A percentile compares a stretch with the other conserved stretches of the same genome.
phyloP scores from a whole-genome alignment of 2,113 vertebrate species.

The Pedetes capensis region DNA sequence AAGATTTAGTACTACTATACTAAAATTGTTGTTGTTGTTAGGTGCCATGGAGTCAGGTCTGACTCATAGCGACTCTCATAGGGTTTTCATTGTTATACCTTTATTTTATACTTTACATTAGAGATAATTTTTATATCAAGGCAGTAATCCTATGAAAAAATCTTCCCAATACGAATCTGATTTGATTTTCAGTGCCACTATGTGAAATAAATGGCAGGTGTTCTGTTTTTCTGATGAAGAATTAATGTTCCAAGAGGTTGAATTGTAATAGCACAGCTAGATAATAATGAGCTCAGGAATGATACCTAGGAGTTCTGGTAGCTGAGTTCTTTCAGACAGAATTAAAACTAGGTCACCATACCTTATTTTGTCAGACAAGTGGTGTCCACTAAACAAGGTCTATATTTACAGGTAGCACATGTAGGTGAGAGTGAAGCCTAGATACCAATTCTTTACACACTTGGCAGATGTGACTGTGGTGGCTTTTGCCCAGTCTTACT shows the following conservation, averaged over 20 bases:
- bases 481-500: not conserved
- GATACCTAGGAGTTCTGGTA: not conserved
- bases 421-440: not conserved
- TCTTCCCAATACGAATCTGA: not conserved
- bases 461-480: not conserved
- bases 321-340: not conserved
- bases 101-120: not conserved
- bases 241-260: not conserved
- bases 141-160: slow-evolving; percentile 1
- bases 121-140: slow-evolving; percentile 9
- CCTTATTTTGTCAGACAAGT: not conserved
- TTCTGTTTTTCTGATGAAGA: slow-evolving; percentile 29
- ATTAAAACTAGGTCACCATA: not conserved
- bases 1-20: not conserved
- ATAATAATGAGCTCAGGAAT: not conserved
- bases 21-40: not conserved
- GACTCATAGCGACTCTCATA: too few species aligned
- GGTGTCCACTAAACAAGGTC: not conserved
- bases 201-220: not conserved
- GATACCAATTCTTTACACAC: not conserved
- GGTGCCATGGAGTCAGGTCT: too few species aligned
- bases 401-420: not conserved
- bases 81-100: not conserved
- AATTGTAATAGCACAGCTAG: not conserved
- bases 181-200: not conserved